Percentiles rank a stretch among this genome's conserved stretches.
Conservation (phyloP, 1,140 invertebrate genomes). For the Diabrotica undecimpunctata region DNA sequence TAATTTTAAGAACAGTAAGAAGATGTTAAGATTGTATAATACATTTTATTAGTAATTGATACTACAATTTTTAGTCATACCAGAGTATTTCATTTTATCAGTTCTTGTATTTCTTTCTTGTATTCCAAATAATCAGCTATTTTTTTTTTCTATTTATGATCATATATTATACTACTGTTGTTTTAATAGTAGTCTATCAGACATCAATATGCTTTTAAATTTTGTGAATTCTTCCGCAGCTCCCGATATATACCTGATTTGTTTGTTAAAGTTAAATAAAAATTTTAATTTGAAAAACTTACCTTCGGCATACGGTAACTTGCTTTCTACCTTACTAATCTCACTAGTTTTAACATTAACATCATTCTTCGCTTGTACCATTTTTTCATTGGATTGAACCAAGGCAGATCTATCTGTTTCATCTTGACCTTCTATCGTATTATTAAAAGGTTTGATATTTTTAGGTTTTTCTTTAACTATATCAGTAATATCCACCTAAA, state of each 20-base stretch:
- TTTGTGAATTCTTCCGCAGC: too few species aligned
- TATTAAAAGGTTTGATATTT: slow-evolving; percentile 26
- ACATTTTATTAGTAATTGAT: too few species aligned
- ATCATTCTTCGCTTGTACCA: slow-evolving; percentile 41
- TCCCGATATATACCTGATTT: too few species aligned
- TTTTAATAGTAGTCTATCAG: too few species aligned
- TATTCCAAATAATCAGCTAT: too few species aligned
- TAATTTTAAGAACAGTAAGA: background rate
- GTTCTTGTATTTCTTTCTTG: too few species aligned
- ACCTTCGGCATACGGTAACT: slow-evolving; percentile 41
- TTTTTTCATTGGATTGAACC: slow-evolving; percentile 8
- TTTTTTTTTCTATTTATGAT: too few species aligned
- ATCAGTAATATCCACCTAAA: slow-evolving; percentile 41
- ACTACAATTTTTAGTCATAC: too few species aligned
- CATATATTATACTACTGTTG: too few species aligned
- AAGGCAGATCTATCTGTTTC: slow-evolving; percentile 37
- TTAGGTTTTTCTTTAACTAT: slow-evolving; percentile 41
- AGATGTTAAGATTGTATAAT: slow-evolving; percentile 11
- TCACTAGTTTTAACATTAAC: slow-evolving; percentile 29
- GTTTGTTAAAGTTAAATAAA: too few species aligned
- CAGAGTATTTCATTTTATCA: too few species aligned
- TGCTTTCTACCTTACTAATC: slow-evolving; percentile 21
- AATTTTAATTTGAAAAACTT: slow-evolving; percentile 12
- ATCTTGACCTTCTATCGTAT: slow-evolving; percentile 28
- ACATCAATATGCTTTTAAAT: too few species aligned